Evolutionary conservation across 2,888 invertebrate species (phyloP).

Genomic region (Kuschelorhynchus macadamiae): DNA sequence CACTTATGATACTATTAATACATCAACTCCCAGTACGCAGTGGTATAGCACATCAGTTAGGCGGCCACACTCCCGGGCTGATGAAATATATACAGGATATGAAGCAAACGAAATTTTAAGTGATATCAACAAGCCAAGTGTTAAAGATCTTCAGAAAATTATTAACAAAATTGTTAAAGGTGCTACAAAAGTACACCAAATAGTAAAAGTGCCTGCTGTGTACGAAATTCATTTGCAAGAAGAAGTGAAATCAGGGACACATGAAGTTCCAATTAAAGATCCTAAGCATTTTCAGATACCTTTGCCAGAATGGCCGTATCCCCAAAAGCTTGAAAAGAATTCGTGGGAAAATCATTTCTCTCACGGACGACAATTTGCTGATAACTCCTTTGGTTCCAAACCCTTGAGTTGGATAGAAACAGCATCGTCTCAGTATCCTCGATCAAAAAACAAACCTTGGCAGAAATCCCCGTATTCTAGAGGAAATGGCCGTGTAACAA

Average conservation of each 20-base stretch:
- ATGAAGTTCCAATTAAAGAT: neutral
- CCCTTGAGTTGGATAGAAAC: too few relatives aligned
- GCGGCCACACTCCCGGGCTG: neutral
- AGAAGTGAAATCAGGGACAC: conserved; percentile 26
- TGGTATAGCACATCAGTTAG: neutral
- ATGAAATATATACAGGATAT: neutral
- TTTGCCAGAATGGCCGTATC: neutral
- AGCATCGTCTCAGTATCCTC: neutral
- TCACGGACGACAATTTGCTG: too few relatives aligned
- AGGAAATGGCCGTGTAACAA: neutral
- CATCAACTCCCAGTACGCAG: neutral
- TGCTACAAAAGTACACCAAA: conserved; percentile 48
- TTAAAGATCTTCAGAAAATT: conserved; percentile 31
- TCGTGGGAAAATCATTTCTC: too few relatives aligned
- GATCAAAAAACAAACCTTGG: neutral
- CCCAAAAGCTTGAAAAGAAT: too few relatives aligned
- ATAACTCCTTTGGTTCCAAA: too few relatives aligned
- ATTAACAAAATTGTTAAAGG: conserved; percentile 35
- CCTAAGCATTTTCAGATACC: neutral
- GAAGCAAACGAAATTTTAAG: conserved; percentile 9
- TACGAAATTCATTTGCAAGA: conserved; percentile 59
- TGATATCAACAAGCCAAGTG: conserved; percentile 27
- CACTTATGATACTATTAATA: conserved; percentile 14
- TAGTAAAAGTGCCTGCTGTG: conserved; percentile 58
- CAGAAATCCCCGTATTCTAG: neutral